Evolutionary conservation across 2,797 vertebrate species (phyloP), one percentile per base, ranked within the genome.

Genomic region (Morelia viridis): DNA sequence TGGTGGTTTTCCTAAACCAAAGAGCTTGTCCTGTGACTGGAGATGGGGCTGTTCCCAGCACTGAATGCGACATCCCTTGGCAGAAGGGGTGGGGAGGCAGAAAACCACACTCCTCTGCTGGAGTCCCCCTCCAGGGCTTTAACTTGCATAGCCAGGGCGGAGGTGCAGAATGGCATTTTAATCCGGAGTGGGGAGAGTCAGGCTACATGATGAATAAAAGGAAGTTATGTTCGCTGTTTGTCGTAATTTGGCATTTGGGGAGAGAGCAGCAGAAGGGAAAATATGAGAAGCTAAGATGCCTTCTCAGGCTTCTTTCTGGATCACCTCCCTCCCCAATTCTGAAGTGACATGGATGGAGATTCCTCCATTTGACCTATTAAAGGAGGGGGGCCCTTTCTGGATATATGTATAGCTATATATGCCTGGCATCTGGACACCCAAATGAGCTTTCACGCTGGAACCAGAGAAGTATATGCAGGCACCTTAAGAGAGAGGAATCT

Each of bases 11-110:
- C 56, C 19, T 10, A 9, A 11, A n/a, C 19, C 19, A 11, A 9
- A 46, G 28, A 26, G 57, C 41, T 2, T 50, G 22, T 24, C 35
- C 15, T 17, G 0, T 60, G 17, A 60, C 50, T 60, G 5, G 5
- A 60, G 58, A 60, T 85, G 56, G 88, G 93, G 91, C 90, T 19
- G 0, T 46, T 85, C 46, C 85, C 58, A 53, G 41, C 87, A 93
- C 92, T 95, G 41, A 86, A n/a, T 93, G 87, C 61, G 88, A 0
- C 13, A 86, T 6, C 94, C 41, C 62, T 76, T 76, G 9, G 71
- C 15, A 19, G 35, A 6, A 6, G 71, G 91, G 71, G 91, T 41
- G 68, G 95, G 93, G 91, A 93, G 93, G 95, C 94, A 93, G 90
- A 68, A 91, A 94, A 28, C 24, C 58, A 19, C 58, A 22, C 19